Conservation (phyloP, 2,113 vertebrate genomes). For the Gymnorhina tibicen region DNA sequence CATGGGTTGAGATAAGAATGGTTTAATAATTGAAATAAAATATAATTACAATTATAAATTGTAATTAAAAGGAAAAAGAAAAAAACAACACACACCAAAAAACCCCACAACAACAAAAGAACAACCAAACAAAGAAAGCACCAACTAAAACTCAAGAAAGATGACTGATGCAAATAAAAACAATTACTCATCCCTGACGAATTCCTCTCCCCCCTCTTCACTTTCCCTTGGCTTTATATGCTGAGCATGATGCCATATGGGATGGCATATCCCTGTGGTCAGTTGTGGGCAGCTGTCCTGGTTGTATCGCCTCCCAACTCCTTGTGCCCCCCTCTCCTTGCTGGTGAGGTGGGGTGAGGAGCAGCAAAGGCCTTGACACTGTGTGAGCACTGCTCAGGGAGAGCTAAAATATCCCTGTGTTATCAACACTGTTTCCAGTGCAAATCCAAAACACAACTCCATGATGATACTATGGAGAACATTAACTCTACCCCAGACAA, state of each 20-base stretch:
- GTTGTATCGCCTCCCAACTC: neutral
- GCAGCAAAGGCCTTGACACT: neutral
- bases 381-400: neutral
- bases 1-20: neutral
- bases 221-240: neutral
- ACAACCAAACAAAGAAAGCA: neutral
- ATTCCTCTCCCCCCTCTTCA: neutral
- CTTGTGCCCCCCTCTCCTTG: fast-evolving
- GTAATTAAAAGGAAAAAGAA: neutral
- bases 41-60: neutral
- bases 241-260: neutral
- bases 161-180: neutral
- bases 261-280: neutral
- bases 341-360: neutral
- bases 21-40: neutral
- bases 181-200: neutral
- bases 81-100: neutral
- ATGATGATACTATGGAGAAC: neutral
- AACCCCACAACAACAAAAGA: neutral
- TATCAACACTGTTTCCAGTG: neutral
- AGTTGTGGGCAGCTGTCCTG: neutral
- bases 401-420: neutral
- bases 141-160: neutral
- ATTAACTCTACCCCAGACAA: neutral
- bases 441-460: neutral